Conservation (phyloP, 2,888 invertebrate genomes). For the Macropis europaea region DNA sequence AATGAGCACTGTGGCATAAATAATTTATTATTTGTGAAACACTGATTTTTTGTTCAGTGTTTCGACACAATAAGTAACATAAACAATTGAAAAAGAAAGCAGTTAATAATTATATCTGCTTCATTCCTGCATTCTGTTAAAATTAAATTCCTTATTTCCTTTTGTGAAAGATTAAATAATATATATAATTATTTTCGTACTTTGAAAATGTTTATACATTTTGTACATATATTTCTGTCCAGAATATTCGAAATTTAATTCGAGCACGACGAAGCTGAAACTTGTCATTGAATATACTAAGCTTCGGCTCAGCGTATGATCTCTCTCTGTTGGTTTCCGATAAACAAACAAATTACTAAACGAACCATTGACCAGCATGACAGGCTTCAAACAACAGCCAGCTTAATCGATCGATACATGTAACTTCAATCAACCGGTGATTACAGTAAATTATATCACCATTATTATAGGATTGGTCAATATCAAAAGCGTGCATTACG, state of each 20-base stretch:
- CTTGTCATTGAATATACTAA: not conserved
- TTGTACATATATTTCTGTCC: not conserved
- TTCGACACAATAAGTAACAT: too few species aligned
- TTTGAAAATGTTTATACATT: too few species aligned
- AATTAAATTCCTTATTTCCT: too few species aligned
- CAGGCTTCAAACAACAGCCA: not conserved
- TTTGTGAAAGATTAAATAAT: too few species aligned
- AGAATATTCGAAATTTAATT: not conserved
- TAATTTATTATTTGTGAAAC: too few species aligned
- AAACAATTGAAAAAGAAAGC: too few species aligned
- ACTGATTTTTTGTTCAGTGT: too few species aligned
- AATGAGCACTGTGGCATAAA: too few species aligned
- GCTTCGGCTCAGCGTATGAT: not conserved
- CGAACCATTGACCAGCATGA: not conserved
- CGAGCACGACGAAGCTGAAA: not conserved
- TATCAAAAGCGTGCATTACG: not conserved
- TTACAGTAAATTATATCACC: not conserved
- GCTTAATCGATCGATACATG: not conserved
- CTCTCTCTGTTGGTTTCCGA: not conserved
- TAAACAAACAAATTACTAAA: conserved; percentile 15
- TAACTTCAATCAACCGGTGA: not conserved
- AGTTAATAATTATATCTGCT: too few species aligned
- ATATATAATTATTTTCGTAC: too few species aligned
- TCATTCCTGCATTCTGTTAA: too few species aligned
- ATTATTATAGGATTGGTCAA: not conserved